These are phyloP conservation scores for Halichoerus grypus DNA, from an alignment of 2,113 vertebrate genomes.

Conservation along the genomic window DNA sequence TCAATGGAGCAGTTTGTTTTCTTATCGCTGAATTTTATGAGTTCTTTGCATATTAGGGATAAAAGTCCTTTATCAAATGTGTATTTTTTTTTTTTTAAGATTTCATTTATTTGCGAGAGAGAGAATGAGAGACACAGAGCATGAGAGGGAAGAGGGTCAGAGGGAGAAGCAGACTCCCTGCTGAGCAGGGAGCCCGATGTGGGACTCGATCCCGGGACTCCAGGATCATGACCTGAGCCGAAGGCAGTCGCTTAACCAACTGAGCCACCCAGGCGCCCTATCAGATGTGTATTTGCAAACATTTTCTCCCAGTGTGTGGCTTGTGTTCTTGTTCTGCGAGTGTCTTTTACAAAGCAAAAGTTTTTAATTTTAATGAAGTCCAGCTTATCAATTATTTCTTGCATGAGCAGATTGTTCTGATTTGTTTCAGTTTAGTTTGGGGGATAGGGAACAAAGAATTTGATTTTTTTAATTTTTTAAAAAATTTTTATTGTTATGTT, in stretches of 20 bases:
- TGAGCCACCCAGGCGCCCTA: not conserved
- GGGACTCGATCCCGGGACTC: too few species aligned
- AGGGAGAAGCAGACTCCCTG: too few species aligned
- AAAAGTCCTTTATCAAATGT: not conserved
- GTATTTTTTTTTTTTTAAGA: not conserved
- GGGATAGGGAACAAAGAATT: not conserved
- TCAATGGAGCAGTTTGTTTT: not conserved
- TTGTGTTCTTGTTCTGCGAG: not conserved
- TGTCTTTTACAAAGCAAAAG: not conserved
- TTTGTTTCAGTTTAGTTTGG: not conserved
- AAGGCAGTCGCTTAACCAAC: too few species aligned
- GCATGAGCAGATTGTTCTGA: not conserved
- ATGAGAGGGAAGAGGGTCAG: too few species aligned
- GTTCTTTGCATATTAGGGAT: not conserved
- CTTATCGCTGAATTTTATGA: not conserved
- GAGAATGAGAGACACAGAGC: too few species aligned
- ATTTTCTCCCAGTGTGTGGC: not conserved
- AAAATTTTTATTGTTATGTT: too few species aligned
- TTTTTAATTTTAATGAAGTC: conserved; percentile 3
- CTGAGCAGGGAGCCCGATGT: too few species aligned
- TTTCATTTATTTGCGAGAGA: too few species aligned
- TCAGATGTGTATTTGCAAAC: not conserved
- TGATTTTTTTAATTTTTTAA: not conserved
- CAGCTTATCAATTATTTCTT: not conserved
- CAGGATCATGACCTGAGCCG: too few species aligned